Evolutionary conservation across 2,797 vertebrate species (phyloP).

Genomic region (Aselliscus stoliczkanus): DNA sequence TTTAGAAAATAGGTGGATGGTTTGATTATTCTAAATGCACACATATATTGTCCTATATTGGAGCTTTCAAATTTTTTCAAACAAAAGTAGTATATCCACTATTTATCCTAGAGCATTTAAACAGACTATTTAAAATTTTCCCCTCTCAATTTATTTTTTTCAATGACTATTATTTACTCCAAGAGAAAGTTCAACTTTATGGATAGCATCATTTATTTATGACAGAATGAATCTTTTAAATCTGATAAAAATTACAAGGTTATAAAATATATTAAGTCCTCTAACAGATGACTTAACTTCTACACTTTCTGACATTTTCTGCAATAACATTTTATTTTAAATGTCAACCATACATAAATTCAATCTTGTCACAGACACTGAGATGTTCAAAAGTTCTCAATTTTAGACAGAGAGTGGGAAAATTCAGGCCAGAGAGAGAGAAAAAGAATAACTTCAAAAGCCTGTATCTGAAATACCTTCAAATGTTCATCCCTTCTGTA

Average conservation of each 20-base stretch:
- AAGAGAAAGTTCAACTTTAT: constrained; percentile 62
- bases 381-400: constrained; percentile 50
- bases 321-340: constrained; percentile 70
- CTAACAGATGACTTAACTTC: constrained; percentile 69
- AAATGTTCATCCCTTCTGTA: constrained; percentile 48
- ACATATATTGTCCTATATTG: not conserved
- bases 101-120: constrained; percentile 23
- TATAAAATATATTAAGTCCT: constrained; percentile 70
- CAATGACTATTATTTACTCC: constrained; percentile 65
- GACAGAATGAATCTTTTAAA: constrained; percentile 70
- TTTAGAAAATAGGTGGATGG: not conserved
- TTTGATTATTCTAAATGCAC: not conserved
- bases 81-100: not conserved
- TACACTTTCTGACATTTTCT: constrained; percentile 66
- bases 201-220: constrained; percentile 67
- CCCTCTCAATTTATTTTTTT: constrained; percentile 63
- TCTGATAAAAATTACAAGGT: constrained; percentile 75
- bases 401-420: not conserved
- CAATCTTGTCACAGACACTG: constrained; percentile 55
- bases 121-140: constrained; percentile 50
- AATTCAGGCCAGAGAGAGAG: not conserved
- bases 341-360: constrained; percentile 68
- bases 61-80: not conserved
- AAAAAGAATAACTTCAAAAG: constrained; percentile 28
- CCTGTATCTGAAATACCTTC: not conserved